Base-by-base conservation (phyloP, 2,888 invertebrate species). In the Apoda limacodes region DNA sequence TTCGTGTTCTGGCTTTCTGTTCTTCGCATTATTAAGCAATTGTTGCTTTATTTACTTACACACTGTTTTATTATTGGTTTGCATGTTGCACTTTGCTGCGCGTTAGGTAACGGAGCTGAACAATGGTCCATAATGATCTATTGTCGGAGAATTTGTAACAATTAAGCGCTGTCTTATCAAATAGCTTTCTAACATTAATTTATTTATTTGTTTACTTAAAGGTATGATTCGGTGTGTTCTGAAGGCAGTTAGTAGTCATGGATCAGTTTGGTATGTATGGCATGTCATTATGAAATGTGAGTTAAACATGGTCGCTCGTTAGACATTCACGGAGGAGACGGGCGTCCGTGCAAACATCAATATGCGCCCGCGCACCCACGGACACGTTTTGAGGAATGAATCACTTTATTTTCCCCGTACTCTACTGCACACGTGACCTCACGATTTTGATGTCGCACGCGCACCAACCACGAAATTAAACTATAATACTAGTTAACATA, bases 281-380 rank as follows among this genome's bases (percentile, higher is more conserved):
- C 17, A 7, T 17, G 5, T 17, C 17, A 7, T 17, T 17, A 17
- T 17, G 7, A 17, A 6, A 17, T 17, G n/a, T n/a, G n/a, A n/a
- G n/a, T n/a, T n/a, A n/a, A n/a, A n/a, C 7, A 17, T 17, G 17
- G 17, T 7, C 17, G 17, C 17, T 7, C 17, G 17, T 7, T 17
- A 17, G 17, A 17, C 5, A 17, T 6, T 17, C 17, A 17, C 13
- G 9, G n/a, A 13, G 15, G 9, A n/a, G 4, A 4, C 2, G 2
- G 11, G 5, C 17, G 17, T 17, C 17, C 17, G 17, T 17, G 44
- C 42, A 45, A 42, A 41, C 65, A 75, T 76, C 64, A 66, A 57
- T 69, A 76, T 75, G 75, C 72, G 72, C 71, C 64, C 68, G 75
- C 64, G 70, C 70, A 63, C 59, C 61, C 63, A 52, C 57, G 52